Evolutionary conservation across 2,113 vertebrate species (phyloP).

Genomic region (Nanger granti): DNA sequence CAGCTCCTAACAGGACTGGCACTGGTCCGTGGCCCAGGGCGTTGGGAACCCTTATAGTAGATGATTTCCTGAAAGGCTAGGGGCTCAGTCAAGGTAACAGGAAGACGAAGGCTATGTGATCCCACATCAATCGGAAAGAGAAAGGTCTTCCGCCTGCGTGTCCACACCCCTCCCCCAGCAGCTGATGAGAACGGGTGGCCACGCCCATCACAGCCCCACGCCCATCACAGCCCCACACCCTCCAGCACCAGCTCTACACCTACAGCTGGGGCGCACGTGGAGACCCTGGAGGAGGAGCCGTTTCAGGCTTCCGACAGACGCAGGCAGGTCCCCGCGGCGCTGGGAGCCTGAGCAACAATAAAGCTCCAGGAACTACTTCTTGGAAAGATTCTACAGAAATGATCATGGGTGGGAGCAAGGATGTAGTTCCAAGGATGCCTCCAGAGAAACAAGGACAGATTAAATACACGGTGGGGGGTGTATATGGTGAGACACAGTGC

Average conservation of each 20-base stretch:
- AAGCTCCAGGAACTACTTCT: not conserved
- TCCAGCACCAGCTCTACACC: no score
- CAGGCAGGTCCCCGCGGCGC: not conserved
- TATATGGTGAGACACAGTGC: not conserved
- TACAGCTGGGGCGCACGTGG: not conserved
- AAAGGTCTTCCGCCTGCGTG: not conserved
- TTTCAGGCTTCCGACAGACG: not conserved
- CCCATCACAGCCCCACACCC: not conserved
- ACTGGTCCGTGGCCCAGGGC: not conserved
- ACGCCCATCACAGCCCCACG: not conserved
- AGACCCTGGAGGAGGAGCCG: not conserved
- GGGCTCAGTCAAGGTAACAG: not conserved
- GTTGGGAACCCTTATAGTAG: not conserved
- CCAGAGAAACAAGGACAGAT: not conserved
- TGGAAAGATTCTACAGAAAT: not conserved
- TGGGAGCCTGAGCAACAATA: not conserved
- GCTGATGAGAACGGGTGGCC: not conserved
- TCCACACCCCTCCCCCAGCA: not conserved
- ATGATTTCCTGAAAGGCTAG: not conserved
- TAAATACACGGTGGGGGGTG: not conserved
- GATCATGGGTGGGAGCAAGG: not conserved
- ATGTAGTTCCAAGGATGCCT: not conserved
- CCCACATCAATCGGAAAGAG: not conserved
- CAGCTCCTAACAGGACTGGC: not conserved
- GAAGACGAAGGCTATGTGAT: not conserved